Evolutionary conservation across 2,113 vertebrate genomes (phyloP), one percentile per base, ranked within the genome.

Genomic region (Perca schrenkii): DNA sequence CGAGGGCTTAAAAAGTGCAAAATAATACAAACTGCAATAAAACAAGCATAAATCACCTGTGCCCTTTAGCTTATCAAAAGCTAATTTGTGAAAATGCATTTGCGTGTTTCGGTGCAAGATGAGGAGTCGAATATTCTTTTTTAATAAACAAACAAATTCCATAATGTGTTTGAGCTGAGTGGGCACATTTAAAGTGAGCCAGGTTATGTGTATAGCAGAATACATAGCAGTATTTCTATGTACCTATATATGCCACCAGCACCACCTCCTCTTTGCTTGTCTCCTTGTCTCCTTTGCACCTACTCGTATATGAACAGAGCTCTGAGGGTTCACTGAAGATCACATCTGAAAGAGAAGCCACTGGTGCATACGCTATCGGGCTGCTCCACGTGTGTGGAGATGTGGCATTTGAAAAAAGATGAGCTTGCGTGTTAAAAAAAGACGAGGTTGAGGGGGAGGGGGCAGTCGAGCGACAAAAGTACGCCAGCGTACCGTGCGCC

Each of bases 331-430:
- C 73, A 83, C 53, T 75, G 81, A 88, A 92, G 88, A 92, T 90
- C 87, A 82, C 84, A 77, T 93, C 88, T 87, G 64, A 86, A 80
- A 80, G 83, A 74, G 64, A 50, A 88, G 84, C 79, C 88, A 80
- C 71, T 57, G 82, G 85, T 82, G 93, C 90, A 82, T 83, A 78
- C 60, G 36, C 86, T 89, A 89, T 86, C 74, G 54, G 84, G 83
- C 70, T 28, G 71, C 88, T 85, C 76, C 83, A 77, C 40, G 79
- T 84, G 79, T 86, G 86, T 80, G 77, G 82, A 89, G 85, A 90
- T 83, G 82, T 90, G 93, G 87, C 90, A 92, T 92, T 92, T 92
- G 80, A 88, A 85, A 81, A 89, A 83, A 87, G 58, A 77, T 16
- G 31, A 86, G 84, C 52, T 89, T n/a, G 62, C 34, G 28, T 88